Percentiles rank a stretch among this genome's conserved stretches.
phyloP scores from a whole-genome alignment of 2,797 vertebrate species.

The Alfaro cultratus region DNA sequence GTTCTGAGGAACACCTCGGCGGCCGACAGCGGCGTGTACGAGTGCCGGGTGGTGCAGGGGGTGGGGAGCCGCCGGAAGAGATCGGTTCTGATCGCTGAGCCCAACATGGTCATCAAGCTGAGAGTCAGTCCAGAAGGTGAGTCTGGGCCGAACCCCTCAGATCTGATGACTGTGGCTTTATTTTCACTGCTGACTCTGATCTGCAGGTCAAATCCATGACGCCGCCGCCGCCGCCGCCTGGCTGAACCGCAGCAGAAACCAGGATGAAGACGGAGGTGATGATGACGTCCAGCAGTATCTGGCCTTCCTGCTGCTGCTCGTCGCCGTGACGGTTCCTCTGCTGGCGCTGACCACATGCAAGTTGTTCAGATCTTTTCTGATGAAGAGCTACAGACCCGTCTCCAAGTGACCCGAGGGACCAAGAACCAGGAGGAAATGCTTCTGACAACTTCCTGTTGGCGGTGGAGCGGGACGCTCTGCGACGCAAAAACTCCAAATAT shows the following conservation, averaged over 20 bases:
- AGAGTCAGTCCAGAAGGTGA: background rate
- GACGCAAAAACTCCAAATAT: too few relatives aligned
- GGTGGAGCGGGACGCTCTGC: background rate
- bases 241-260: background rate
- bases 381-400: background rate
- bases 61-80: background rate
- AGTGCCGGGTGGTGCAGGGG: background rate
- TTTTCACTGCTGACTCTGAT: background rate
- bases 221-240: background rate
- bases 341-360: background rate
- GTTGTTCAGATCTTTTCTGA: background rate
- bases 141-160: background rate
- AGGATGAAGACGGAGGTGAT: background rate
- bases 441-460: background rate
- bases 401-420: background rate
- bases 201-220: background rate
- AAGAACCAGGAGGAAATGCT: background rate
- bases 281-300: background rate
- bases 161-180: too few relatives aligned
- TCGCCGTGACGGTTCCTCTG: background rate
- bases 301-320: background rate
- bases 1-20: background rate
- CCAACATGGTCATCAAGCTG: slow-evolving; percentile 1
- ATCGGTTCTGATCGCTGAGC: background rate
- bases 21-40: background rate